Percentiles rank a stretch among this genome's conserved stretches.
Evolutionary conservation across 2,888 invertebrate species (phyloP).

Genomic region (Scaptomyza reducta): DNA sequence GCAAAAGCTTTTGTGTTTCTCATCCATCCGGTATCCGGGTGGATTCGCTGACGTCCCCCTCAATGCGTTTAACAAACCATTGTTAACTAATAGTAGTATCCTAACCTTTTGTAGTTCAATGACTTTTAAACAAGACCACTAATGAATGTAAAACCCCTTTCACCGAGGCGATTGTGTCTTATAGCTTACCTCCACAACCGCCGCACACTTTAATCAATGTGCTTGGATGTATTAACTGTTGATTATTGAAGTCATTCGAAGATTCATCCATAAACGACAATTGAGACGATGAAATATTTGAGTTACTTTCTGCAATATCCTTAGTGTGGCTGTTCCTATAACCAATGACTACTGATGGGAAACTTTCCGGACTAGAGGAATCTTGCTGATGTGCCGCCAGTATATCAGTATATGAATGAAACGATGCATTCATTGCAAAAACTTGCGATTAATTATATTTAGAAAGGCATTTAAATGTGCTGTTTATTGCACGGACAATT

Average conservation of each 20-base stretch:
- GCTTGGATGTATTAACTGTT: conserved; percentile 82
- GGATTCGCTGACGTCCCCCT: background rate
- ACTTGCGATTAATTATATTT: conserved; percentile 66
- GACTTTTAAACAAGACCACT: background rate
- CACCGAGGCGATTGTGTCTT: background rate
- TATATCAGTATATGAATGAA: conserved; percentile 93
- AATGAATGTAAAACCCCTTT: too few relatives aligned
- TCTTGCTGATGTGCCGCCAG: conserved; percentile 88
- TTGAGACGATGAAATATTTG: conserved; percentile 81
- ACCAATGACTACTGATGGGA: conserved; percentile 85
- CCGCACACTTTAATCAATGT: conserved; percentile 91
- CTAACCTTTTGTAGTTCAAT: background rate
- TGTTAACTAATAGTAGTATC: background rate
- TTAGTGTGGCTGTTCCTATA: conserved; percentile 84
- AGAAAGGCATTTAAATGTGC: conserved; percentile 67
- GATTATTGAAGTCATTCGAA: conserved; percentile 81
- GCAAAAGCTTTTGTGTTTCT: too few relatives aligned
- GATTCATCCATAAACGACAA: conserved; percentile 82
- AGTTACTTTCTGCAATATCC: conserved; percentile 84
- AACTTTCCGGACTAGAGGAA: conserved; percentile 90
- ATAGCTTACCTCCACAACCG: conserved; percentile 90
- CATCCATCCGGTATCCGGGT: background rate
- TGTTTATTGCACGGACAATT: conserved; percentile 56
- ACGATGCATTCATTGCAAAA: conserved; percentile 95
- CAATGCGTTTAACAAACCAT: background rate